Base-by-base conservation (phyloP, 37 sponge, comb jelly and placozoan species). In the Eunapius fragilis region DNA sequence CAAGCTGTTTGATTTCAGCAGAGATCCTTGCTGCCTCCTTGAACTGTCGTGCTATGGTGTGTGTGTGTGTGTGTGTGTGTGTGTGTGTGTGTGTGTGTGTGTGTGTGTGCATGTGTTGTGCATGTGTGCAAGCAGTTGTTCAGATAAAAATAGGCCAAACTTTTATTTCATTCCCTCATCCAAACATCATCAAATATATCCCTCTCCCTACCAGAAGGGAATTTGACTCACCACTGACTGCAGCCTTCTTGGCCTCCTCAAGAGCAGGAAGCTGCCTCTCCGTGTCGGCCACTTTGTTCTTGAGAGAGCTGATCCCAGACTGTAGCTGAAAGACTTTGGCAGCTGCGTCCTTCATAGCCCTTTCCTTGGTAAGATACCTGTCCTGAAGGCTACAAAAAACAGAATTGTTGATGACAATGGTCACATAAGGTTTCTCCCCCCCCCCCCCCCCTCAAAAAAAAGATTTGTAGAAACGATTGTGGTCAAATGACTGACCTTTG, bases 211-310 rank as follows among this genome's bases (percentile, higher is more conserved):
- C 38, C 19, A 37, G 9, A 3, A 80, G 24, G 67, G 23, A 48
- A 24, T 17, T 3, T 5, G 2, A 25, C 25, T 35, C n/a, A 91
- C 91, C 87, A 67, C 79, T 72, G 14, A 91, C 91, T n/a, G 91
- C 91, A 31, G 87, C 78, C 74, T 91, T 86, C 84, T 91, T 91
- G 12, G 91, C 77, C 17, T 91, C 91, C n/a, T 86, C 48, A 2
- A 91, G 79, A 69, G 82, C 82, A 41, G 79, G 87, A 17, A 86
- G 31, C 23, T 82, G 86, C 31, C 23, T 69, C 71, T 91, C 79
- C 0, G 31, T 6, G 32, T 83, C 84, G 35, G 70, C 0, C 19
- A 86, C 32, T 31, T 82, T 68, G 58, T 86, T 86, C 37, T 72
- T 45, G 37, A 82, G 77, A 6, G 75, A 25, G 22, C 74, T 27